A percentile compares a stretch with the other conserved stretches of the same genome.
phyloP scores from a whole-genome alignment of 2,888 invertebrate genomes.

The Limnephilus marmoratus region DNA sequence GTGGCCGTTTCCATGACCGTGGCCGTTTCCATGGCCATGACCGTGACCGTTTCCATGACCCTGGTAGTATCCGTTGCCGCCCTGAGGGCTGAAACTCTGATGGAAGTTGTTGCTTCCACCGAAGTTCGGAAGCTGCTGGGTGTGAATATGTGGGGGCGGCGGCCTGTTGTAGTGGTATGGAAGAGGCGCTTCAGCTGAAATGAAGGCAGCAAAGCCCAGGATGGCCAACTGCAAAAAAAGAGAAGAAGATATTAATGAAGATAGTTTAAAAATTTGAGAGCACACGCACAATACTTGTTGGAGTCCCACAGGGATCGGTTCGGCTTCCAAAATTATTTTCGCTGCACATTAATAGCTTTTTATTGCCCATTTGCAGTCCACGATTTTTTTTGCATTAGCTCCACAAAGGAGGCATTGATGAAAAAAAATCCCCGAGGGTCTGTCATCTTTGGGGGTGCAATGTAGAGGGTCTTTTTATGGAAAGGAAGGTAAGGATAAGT shows the following conservation, averaged over 20 bases:
- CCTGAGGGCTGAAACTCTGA: not conserved
- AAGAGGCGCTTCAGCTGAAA: constrained; percentile 26
- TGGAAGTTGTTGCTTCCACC: not conserved
- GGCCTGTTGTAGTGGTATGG: constrained; percentile 48
- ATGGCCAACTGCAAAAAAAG: constrained; percentile 27
- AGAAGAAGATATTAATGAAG: not conserved
- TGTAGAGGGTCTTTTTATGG: no score
- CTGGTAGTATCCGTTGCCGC: not conserved
- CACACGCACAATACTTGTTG: not conserved
- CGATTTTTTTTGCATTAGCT: no score
- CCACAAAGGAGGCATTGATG: no score
- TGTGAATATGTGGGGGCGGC: not conserved
- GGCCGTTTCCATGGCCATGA: not conserved
- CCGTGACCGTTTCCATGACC: not conserved
- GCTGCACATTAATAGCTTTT: not conserved
- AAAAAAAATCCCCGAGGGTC: no score
- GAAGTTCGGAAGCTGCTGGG: not conserved
- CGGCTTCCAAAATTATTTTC: not conserved
- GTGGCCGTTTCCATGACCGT: not conserved
- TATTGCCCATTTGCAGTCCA: no score
- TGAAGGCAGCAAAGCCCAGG: constrained; percentile 19
- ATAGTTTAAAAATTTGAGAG: not conserved
- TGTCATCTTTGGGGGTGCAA: no score
- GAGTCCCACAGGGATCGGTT: not conserved
- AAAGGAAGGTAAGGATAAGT: no score